Evolutionary conservation across 2,113 vertebrate genomes (phyloP), one percentile per base, ranked within the genome.

Genomic region (Chascanopsetta lugubris): DNA sequence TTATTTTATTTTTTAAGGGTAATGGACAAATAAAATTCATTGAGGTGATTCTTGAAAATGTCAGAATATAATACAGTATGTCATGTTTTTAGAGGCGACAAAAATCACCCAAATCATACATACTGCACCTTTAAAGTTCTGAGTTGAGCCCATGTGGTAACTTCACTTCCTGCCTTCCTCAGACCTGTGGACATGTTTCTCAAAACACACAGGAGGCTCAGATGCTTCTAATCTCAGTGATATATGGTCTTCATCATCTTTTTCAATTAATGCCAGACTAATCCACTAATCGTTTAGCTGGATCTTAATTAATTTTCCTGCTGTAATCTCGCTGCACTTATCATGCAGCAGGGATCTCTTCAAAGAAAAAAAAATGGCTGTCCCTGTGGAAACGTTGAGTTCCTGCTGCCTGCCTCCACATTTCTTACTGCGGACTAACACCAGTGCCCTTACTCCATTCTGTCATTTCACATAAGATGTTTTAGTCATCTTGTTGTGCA

Each of bases 221-320:
- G 60, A 61, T 76, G 51, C 61, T 69, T 40, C 67, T 65, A 70
- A 83, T 82, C 73, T 86, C 63, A 72, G 58, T 62, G 61, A 82
- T 82, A 75, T 63, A 77, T 70, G n/a, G 77, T 77, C 82, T 76
- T 84, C 72, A 69, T 86, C 69, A 64, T 61, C 75, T 79, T 83
- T 86, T 88, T 80, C 81, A 87, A 87, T 86, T 86, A 88, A 72
- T 75, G 54, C 47, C 25, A 57, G 50, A 36, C 79, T 86, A 87
- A 89, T 85, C 86, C 80, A 78, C 62, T 89, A 88, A 90, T 89
- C 86, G 9, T 62, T 72, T 69, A 47, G 56, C 68, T 62, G 61
- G 73, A 90, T 91, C 90, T 90, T 91, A 88, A 90, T 91, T 87
- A 86, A 87, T 89, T 88, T 84, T 75, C n/a, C 55, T 66, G 55